Evolutionary conservation across 2,888 invertebrate species (phyloP), one percentile per base, ranked within the genome.

Genomic region (Keiferia lycopersicella): DNA sequence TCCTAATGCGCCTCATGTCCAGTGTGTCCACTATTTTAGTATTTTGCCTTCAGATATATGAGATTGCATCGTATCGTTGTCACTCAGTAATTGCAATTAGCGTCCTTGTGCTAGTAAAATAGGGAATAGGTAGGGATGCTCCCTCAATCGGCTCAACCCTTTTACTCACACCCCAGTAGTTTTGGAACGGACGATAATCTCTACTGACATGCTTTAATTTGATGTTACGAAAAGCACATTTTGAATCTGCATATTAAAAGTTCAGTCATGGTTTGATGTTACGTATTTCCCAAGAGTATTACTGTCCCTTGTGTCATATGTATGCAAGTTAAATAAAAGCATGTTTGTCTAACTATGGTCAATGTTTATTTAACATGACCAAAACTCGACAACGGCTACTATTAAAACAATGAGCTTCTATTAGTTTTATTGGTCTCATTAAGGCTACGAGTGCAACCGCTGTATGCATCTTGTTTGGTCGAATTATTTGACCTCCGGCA

Each of bases 141-240:
- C 88, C 88, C 87, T 77, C 82, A 82, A 83, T 82, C 73, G 74
- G 65, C 78, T 76, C 77, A 88, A 89, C 89, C 90, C 89, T 88
- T 71, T 72, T 74, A 75, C 76, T 83, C 77, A 78, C 84, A 85
- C 88, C 88, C 88, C 75, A 81, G 74, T 82, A 80, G 75, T 69
- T 82, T 82, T 75, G 72, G 75, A 82, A 75, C 69, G 72, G 71
- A 67, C 71, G 70, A 69, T 83, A 79, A 84, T 83, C 77, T 77
- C 70, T 75, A 73, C 74, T 71, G 79, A 82, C 74, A 77, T 58
- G 66, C 69, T 65, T 66, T 71, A 71, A 75, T 75, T 53, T 73
- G 68, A 71, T 65, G 60, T 53, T 63, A 66, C 67, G 62, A 64
- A 69, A 70, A 66, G 61, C 61, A 48, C 61, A 65, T 59, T 22